Percentiles rank a stretch among this genome's conserved stretches.
Evolutionary conservation across 2,797 vertebrate species (phyloP).

Genomic region (Garrulus glandarius): DNA sequence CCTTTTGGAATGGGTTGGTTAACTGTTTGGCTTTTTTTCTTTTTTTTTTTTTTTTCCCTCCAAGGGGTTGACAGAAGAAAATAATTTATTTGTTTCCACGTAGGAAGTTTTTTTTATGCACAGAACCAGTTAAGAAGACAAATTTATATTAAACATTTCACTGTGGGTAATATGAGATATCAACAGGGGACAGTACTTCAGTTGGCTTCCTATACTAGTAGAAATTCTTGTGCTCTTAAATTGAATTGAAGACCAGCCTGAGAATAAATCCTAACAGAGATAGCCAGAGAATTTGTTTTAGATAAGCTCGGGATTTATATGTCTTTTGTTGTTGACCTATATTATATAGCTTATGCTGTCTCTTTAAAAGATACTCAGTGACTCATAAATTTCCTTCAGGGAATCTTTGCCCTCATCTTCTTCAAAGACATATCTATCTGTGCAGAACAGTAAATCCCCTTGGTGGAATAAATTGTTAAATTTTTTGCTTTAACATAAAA

Average conservation of each 20-base stretch:
- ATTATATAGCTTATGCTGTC: not conserved
- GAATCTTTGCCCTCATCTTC: constrained; percentile 14
- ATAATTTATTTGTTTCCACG: not conserved
- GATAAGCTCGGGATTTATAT: not conserved
- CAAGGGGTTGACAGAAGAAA: not conserved
- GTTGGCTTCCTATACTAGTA: not conserved
- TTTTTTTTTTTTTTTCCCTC: not conserved
- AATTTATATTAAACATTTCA: not conserved
- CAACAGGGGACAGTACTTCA: not conserved
- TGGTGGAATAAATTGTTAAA: not conserved
- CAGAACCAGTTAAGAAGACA: not conserved
- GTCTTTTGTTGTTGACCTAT: not conserved
- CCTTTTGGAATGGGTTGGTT: not conserved
- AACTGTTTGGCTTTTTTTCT: fast-evolving
- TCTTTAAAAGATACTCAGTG: not conserved
- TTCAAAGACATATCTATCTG: constrained; percentile 23
- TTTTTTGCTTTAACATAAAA: not conserved
- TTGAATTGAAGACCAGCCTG: not conserved
- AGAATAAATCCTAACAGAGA: not conserved
- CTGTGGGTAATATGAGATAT: not conserved
- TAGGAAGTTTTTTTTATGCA: not conserved
- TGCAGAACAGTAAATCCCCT: not conserved
- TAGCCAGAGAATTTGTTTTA: not conserved
- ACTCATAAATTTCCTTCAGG: constrained; percentile 30
- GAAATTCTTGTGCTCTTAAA: not conserved